Evolutionary conservation across 2,113 vertebrate genomes (phyloP), one percentile per base, ranked within the genome.

Genomic region (Dicaeum eximium): DNA sequence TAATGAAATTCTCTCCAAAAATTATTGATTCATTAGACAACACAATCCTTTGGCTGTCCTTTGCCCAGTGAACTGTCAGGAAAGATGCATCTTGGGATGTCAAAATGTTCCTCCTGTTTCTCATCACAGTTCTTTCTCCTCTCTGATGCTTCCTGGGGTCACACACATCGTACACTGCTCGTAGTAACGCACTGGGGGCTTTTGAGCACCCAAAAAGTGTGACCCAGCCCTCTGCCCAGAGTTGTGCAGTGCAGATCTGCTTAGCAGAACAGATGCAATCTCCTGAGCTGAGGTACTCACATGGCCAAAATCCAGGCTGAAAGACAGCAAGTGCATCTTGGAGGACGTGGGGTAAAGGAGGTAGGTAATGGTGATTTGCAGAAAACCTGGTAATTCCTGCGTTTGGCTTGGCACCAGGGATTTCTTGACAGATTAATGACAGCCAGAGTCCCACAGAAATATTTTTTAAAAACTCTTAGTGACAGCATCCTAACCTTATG

Each of bases 1-100:
- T 24, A 90, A 97, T 97, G 96, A 96, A 97, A 98, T 97, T 94
- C 97, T 96, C 97, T 97, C 96, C 75, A 91, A 96, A 95, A 96
- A 96, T 77, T 97, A 98, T 97, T 92, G 97, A 97, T 97, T 91
- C 30, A 44, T 94, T 85, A 97, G 88, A 92, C 92, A 92, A 94
- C 95, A 94, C 94, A 92, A 77, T 92, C 91, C 90, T 95, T 95
- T 96, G 94, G 85, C 95, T 96, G 72, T 94, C 95, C 95, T 96
- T 88, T 64, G 47, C 80, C 79, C 66, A 37, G 67, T 54, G 74
- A 87, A 81, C 93, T 78, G 96, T 87, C 94, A 89, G 78, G 93
- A 94, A 96, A 44, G 87, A 73, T 90, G 93, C 77, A 73, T 93
- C 95, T 97, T 28, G 1, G 61, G 64, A 91, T 78, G 58, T 91